Evolutionary conservation across 2,113 vertebrate genomes (phyloP).

Genomic region (Todiramphus saurophagus): DNA sequence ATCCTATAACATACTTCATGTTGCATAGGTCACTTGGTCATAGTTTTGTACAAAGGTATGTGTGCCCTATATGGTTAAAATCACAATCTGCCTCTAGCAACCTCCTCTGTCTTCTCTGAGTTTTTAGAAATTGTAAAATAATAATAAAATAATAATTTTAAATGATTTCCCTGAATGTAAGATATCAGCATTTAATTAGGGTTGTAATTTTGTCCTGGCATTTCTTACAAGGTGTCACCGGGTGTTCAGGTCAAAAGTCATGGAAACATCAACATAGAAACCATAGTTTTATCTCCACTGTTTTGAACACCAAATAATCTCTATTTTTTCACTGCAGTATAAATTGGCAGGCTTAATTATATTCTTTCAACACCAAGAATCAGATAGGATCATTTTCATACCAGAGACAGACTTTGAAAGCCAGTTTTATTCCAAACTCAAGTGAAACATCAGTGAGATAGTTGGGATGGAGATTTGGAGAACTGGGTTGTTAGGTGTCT

Average conservation of each 20-base stretch:
- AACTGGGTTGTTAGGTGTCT: neutral
- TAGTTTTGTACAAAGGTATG: neutral
- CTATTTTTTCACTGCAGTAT: conserved; percentile 23
- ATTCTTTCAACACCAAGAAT: neutral
- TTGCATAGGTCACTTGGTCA: neutral
- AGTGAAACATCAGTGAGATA: neutral
- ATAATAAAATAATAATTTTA: neutral
- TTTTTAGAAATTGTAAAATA: neutral
- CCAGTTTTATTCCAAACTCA: neutral
- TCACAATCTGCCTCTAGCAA: neutral
- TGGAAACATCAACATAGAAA: neutral
- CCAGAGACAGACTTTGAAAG: neutral
- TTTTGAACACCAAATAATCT: conserved; percentile 26
- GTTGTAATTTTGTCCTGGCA: neutral
- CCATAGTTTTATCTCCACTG: neutral
- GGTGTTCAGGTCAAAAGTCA: neutral
- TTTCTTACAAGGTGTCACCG: neutral
- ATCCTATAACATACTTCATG: neutral
- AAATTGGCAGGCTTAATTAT: neutral
- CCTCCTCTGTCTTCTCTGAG: neutral
- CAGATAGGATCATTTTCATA: neutral
- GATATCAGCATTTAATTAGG: neutral
- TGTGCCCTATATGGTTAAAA: neutral
- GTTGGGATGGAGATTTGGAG: neutral
- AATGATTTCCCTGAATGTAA: neutral